Percentiles rank a stretch among this genome's conserved stretches.
phyloP scores from a whole-genome alignment of 2,888 invertebrate genomes.

The Abrostola triplasia region DNA sequence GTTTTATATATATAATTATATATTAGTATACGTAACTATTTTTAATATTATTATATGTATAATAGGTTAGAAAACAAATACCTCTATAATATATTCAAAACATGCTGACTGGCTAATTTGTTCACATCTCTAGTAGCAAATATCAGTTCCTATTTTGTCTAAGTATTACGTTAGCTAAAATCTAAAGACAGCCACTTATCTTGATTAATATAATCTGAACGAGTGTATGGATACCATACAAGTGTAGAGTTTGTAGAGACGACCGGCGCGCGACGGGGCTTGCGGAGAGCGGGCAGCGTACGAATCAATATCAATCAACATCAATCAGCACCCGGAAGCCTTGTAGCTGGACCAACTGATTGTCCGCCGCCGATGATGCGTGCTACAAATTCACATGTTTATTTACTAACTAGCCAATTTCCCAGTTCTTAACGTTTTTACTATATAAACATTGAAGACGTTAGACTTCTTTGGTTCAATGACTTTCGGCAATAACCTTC shows the following conservation, averaged over 20 bases:
- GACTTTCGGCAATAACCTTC: conserved; percentile 3
- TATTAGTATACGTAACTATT: too few species aligned
- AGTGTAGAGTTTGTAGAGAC: conserved; percentile 59
- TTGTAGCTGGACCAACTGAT: conserved; percentile 74
- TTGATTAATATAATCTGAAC: conserved; percentile 33
- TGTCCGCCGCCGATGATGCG: conserved; percentile 59
- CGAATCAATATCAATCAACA: conserved; percentile 82
- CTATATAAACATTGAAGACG: not conserved
- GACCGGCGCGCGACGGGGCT: conserved; percentile 54
- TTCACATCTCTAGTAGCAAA: too few species aligned
- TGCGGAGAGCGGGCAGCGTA: conserved; percentile 58
- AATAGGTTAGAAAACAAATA: too few species aligned
- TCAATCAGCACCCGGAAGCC: conserved; percentile 85
- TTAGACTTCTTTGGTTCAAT: conserved; percentile 2
- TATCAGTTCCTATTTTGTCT: too few species aligned
- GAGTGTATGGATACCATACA: conserved; percentile 59
- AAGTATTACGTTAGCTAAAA: not conserved
- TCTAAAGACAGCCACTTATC: conserved; percentile 5
- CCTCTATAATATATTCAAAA: too few species aligned
- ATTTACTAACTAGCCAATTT: conserved; percentile 35
- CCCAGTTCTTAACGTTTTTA: conserved; percentile 15
- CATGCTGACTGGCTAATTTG: too few species aligned
- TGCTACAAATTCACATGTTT: conserved; percentile 44
- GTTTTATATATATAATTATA: not conserved
- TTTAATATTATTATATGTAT: too few species aligned